Base-by-base conservation (phyloP, 2,113 vertebrate genomes). In the Semicossyphus pulcher region DNA sequence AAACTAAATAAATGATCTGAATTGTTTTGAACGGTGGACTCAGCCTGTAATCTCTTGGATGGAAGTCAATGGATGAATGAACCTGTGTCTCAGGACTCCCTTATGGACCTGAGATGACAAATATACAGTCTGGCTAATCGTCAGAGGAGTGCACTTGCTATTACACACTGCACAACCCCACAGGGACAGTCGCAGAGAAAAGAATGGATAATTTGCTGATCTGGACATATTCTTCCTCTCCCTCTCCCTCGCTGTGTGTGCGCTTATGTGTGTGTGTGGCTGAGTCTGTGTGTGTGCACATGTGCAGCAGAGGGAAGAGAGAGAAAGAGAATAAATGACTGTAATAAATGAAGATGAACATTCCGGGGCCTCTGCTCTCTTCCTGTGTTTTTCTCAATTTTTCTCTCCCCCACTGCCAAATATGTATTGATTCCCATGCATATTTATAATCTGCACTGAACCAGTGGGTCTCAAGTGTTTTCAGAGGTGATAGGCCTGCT, bases 341-440 rank as follows among this genome's bases (percentile, higher is more conserved):
- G 70, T 82, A 84, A 92, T 91, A 90, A 91, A 92, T 91, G 83
- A 84, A 88, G 87, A 91, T 90, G 86, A 91, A 90, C 86, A 85
- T 81, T 86, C 44, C 71, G 56, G 78, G 52, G 72, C 67, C 64
- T 68, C 53, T 80, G 66, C 75, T 83, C 72, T 85, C 65, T 74
- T 86, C 77, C 49, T 75, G 70, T 80, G 64, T 84, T 88, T 82
- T 87, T 83, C 83, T 73, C 67, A 62, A 72, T 82, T 68, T 78
- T 84, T 77, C 86, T 86, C 69, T 82, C 81, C 80, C 83, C 70
- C 42, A 74, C 79, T 86, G 83, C 91, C 80, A 91, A 88, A 88
- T 86, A 85, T 86, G 29, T 90, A 93, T 93, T 90, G 92, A 94
- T 92, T 91, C 65, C 57, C 72, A 87, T 93, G 88, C 86, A 92